Evolutionary conservation across 2,888 invertebrate genomes (phyloP).

Genomic region (Phasia obesa): DNA sequence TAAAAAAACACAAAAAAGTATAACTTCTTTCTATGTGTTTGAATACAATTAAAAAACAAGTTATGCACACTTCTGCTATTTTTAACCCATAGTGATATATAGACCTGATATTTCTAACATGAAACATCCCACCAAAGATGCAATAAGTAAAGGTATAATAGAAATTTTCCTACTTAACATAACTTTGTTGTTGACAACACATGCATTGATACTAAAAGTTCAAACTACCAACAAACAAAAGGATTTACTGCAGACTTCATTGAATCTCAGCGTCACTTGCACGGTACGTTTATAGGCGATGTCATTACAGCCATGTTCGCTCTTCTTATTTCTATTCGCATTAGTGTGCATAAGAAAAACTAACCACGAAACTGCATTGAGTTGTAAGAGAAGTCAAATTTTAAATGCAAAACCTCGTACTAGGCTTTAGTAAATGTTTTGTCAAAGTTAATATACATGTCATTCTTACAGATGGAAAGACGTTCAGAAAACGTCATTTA

Average conservation of each 20-base stretch:
- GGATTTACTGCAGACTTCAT: not conserved
- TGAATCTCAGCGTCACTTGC: conserved; percentile 22
- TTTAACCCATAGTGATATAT: not conserved
- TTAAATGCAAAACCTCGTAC: conserved; percentile 66
- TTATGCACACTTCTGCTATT: not conserved
- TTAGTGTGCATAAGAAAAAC: conserved; percentile 26
- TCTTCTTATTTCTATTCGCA: conserved; percentile 48
- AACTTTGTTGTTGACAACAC: conserved; percentile 45
- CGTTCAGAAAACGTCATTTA: conserved; percentile 20
- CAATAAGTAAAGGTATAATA: conserved; percentile 32
- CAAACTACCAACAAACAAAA: conserved; percentile 4
- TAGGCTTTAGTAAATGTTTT: conserved; percentile 67
- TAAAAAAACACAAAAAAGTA: no score
- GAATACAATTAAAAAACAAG: not conserved
- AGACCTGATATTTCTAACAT: not conserved
- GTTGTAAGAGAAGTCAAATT: conserved; percentile 51
- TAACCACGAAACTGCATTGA: conserved; percentile 34
- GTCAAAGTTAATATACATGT: conserved; percentile 64
- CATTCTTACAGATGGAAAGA: conserved; percentile 8
- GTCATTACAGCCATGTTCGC: conserved; percentile 48
- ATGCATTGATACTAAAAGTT: conserved; percentile 58
- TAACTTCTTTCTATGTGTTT: not conserved
- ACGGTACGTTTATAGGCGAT: conserved; percentile 14
- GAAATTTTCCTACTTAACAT: conserved; percentile 52
- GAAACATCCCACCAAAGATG: not conserved